Conservation (phyloP, 2,797 vertebrate species). For the Dendrocincla tyrannina region DNA sequence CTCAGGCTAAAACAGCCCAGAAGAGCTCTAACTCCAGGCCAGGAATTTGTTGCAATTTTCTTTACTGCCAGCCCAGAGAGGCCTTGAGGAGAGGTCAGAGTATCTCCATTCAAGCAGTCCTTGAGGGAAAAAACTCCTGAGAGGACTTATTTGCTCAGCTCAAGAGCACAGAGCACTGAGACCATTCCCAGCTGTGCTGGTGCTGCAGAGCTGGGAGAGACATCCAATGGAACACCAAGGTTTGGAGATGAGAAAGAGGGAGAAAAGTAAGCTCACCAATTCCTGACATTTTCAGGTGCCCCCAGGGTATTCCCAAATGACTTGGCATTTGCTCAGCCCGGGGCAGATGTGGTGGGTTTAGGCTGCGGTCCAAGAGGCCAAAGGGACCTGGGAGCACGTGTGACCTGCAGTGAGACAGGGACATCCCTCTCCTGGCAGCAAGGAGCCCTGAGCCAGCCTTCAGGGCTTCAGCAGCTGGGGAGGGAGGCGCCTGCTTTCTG, state of each 20-base stretch:
- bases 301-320: not conserved
- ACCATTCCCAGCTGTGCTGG: not conserved
- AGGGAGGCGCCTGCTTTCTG: not conserved
- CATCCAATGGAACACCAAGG: rapidly evolving
- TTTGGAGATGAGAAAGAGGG: not conserved
- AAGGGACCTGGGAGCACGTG: rapidly evolving
- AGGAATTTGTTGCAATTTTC: not conserved
- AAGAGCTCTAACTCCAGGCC: not conserved
- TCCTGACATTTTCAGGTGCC: not conserved
- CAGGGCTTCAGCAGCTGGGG: not conserved
- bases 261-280: not conserved
- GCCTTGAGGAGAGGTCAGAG: not conserved
- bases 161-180: not conserved
- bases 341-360: not conserved
- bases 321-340: rapidly evolving
- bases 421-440: too few species aligned
- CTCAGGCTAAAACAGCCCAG: not conserved
- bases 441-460: not conserved
- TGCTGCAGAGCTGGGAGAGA: not conserved
- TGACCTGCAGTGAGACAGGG: not conserved
- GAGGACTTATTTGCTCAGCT: not conserved
- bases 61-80: not conserved
- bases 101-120: not conserved
- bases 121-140: not conserved
- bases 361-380: not conserved